These are phyloP conservation scores for Sardinella longiceps DNA, from an alignment of 2,797 vertebrate species.

Conservation along the genomic window DNA sequence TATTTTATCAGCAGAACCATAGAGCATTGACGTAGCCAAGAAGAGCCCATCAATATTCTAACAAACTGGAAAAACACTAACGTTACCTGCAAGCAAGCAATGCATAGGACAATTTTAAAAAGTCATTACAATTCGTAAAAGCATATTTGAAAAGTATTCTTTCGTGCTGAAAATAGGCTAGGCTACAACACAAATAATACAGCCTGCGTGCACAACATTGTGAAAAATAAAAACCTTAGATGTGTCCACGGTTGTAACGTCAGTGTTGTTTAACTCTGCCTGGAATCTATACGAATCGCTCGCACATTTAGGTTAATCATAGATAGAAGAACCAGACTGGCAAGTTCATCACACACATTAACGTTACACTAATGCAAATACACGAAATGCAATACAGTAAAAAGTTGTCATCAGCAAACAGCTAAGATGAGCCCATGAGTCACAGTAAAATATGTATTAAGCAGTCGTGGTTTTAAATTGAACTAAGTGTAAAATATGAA, in stretches of 20 bases:
- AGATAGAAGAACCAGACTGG: too few species aligned
- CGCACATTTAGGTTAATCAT: too few species aligned
- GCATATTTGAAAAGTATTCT: neutral
- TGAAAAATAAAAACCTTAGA: too few species aligned
- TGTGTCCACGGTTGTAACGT: too few species aligned
- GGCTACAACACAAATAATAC: neutral
- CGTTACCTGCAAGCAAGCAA: neutral
- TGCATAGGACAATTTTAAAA: neutral
- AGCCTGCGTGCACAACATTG: neutral
- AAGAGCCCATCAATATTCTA: neutral
- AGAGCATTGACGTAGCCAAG: neutral
- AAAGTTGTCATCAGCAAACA: neutral
- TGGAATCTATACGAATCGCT: neutral
- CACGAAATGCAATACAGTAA: neutral
- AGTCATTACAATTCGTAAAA: neutral
- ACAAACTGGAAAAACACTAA: neutral
- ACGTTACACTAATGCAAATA: too few species aligned
- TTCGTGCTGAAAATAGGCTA: neutral
- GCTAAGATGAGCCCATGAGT: neutral
- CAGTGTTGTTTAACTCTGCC: conserved; percentile 8
- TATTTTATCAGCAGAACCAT: neutral
- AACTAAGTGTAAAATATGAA: neutral
- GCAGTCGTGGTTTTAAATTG: too few species aligned
- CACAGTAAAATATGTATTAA: neutral
- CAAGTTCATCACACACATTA: too few species aligned